Conservation (phyloP, 2,888 invertebrate species). For the Neoascia interrupta region DNA sequence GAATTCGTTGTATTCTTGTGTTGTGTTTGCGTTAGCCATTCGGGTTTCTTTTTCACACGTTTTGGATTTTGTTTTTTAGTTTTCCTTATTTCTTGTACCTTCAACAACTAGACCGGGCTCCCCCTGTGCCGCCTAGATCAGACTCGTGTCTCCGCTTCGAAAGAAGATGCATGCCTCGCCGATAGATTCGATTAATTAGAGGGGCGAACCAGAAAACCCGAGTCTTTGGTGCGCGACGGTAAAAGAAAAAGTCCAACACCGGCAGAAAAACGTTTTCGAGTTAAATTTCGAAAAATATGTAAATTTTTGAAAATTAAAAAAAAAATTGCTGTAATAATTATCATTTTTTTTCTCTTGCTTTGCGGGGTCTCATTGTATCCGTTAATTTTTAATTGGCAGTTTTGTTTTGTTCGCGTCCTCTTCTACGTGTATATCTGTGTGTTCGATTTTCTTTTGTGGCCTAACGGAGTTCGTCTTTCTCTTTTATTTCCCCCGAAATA, state of each 20-base stretch:
- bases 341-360: conserved; percentile 19
- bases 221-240: conserved; percentile 52
- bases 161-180: neutral
- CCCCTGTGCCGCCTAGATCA: neutral
- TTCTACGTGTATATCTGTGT: conserved; percentile 2
- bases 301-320: conserved; percentile 21
- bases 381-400: conserved; percentile 50
- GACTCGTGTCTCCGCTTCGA: neutral
- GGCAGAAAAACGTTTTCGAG: conserved; percentile 31
- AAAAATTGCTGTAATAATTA: conserved; percentile 8
- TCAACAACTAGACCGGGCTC: conserved; percentile 7
- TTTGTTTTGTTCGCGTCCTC: conserved; percentile 15
- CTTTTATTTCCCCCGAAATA: conserved; percentile 8
- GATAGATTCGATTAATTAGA: conserved; percentile 52
- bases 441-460: conserved; percentile 23
- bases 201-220: conserved; percentile 9
- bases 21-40: conserved; percentile 55
- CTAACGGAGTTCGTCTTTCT: conserved; percentile 21
- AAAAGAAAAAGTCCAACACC: conserved; percentile 21
- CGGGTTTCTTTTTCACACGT: conserved; percentile 21
- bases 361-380: conserved; percentile 45
- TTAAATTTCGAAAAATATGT: conserved; percentile 54
- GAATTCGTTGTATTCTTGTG: conserved; percentile 67
- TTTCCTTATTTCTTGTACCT: neutral
- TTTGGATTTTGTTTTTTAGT: conserved; percentile 11